phyloP scores from a whole-genome alignment of 1,140 invertebrate species.

The Caenorhabditis latens region DNA sequence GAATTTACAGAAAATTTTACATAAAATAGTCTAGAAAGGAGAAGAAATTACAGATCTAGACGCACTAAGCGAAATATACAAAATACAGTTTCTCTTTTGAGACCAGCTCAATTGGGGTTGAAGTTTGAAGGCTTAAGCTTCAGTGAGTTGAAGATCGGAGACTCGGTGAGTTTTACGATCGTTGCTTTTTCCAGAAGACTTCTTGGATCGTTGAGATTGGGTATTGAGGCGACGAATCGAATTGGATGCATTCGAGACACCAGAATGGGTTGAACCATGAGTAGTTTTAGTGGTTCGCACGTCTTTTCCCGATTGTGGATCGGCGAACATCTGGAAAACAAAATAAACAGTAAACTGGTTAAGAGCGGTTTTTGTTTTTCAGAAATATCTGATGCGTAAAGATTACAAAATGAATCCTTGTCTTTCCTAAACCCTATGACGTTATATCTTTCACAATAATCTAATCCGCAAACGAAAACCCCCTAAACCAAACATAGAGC shows the following conservation, averaged over 20 bases:
- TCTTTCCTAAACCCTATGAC: too few species aligned
- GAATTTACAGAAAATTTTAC: neutral
- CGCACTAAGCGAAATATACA: neutral
- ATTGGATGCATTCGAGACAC: neutral
- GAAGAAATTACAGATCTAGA: neutral
- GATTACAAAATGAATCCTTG: too few species aligned
- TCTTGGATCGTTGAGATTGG: constrained; percentile 18
- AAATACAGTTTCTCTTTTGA: neutral
- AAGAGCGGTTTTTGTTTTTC: neutral
- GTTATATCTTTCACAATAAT: neutral
- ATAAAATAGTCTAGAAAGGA: neutral
- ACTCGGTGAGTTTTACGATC: constrained; percentile 5
- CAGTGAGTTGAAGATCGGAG: neutral
- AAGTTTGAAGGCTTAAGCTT: neutral
- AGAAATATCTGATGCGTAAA: too few species aligned
- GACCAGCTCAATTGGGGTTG: neutral
- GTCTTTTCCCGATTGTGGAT: constrained; percentile 14
- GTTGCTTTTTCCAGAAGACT: constrained; percentile 12
- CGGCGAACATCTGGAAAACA: constrained; percentile 39
- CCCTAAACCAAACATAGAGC: too few species aligned
- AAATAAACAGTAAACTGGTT: neutral
- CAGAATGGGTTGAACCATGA: neutral
- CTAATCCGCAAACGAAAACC: too few species aligned
- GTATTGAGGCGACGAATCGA: neutral
- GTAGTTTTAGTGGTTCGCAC: neutral